These are phyloP conservation scores for Amphiprion ocellaris DNA, from an alignment of 2,113 vertebrate species.

Conservation along the genomic window DNA sequence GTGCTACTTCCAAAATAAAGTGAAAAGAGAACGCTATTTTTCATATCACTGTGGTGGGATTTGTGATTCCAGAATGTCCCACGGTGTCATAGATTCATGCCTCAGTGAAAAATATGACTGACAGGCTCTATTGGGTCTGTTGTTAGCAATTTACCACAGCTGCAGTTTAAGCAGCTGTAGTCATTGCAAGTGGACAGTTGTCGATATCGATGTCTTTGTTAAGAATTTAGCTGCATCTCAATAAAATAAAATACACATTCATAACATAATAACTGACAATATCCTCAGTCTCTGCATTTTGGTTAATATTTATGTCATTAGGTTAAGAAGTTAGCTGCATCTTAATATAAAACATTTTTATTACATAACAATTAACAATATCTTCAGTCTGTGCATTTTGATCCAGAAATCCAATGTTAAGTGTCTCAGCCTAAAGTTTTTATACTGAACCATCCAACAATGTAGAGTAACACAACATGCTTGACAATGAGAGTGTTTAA, in stretches of 20 bases:
- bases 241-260: not conserved
- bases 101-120: not conserved
- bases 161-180: not conserved
- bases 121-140: not conserved
- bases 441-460: no score
- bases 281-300: no score
- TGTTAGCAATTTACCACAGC: not conserved
- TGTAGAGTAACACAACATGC: no score
- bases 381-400: no score
- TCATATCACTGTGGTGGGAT: not conserved
- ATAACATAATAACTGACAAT: not conserved
- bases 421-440: no score
- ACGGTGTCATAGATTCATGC: not conserved
- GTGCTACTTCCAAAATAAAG: slow-evolving; percentile 18
- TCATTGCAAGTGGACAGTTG: not conserved
- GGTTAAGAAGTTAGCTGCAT: not conserved
- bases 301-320: not conserved
- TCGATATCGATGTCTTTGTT: not conserved
- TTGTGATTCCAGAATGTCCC: not conserved
- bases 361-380: not conserved
- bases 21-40: not conserved
- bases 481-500: no score
- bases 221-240: not conserved
- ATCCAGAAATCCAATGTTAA: no score
- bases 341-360: not conserved